A percentile compares a stretch with the other conserved stretches of the same genome.
These are phyloP conservation scores for Mesorhabditis sp. DNA, from an alignment of 2,888 invertebrate species.

Conservation along the genomic window DNA sequence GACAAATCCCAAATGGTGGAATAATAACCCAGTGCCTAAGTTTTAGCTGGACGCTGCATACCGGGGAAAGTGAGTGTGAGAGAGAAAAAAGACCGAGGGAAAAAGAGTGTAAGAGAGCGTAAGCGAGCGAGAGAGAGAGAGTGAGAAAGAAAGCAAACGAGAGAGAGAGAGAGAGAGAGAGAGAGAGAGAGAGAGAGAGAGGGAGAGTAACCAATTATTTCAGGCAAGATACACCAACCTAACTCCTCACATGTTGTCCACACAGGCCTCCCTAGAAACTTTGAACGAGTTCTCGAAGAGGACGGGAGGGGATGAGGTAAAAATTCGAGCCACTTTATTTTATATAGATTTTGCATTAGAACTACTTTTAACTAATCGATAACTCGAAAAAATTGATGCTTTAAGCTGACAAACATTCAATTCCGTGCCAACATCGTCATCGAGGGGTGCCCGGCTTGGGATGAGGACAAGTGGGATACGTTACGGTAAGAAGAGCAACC, in stretches of 20 bases:
- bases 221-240: constrained; percentile 30
- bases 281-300: constrained; percentile 17
- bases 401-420: constrained; percentile 20
- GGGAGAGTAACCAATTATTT: constrained; percentile 9
- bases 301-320: constrained; percentile 18
- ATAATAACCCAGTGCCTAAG: constrained; percentile 28
- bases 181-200: too few relatives aligned
- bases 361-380: too few relatives aligned
- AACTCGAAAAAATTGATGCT: neutral
- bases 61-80: too few relatives aligned
- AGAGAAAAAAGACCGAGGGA: too few relatives aligned
- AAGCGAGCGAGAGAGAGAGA: too few relatives aligned
- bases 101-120: too few relatives aligned
- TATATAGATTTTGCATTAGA: neutral
- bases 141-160: too few relatives aligned
- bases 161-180: too few relatives aligned
- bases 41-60: too few relatives aligned
- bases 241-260: constrained; percentile 27
- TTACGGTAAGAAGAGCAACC: neutral
- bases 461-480: constrained; percentile 36
- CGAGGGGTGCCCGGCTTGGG: constrained; percentile 26
- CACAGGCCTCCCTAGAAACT: constrained; percentile 21
- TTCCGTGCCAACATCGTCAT: constrained; percentile 35
- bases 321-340: neutral
- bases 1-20: constrained; percentile 26